Evolutionary conservation across 2,888 invertebrate species (phyloP).

Genomic region (Campoplex capitator): DNA sequence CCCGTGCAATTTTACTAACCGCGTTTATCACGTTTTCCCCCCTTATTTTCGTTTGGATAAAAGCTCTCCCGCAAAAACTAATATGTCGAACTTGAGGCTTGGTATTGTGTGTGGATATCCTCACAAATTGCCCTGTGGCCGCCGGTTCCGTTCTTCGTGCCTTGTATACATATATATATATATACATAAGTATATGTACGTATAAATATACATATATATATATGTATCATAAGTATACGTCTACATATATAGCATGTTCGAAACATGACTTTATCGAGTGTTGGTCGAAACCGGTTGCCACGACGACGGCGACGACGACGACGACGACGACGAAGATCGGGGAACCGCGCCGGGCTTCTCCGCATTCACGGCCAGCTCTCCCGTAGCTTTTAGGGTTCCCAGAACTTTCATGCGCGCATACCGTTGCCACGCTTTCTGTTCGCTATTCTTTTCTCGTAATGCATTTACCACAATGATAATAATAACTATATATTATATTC

Average conservation of each 20-base stretch:
- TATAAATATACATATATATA: background rate
- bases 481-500: background rate
- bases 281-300: constrained; percentile 78
- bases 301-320: constrained; percentile 39
- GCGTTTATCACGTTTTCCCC: background rate
- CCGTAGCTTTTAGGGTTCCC: constrained; percentile 67
- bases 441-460: constrained; percentile 16
- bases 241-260: constrained; percentile 32
- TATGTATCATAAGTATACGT: constrained; percentile 5
- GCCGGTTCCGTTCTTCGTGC: constrained; percentile 7
- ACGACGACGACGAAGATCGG: constrained; percentile 42
- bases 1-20: background rate
- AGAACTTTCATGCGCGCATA: constrained; percentile 59
- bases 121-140: constrained; percentile 38
- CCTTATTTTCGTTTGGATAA: background rate
- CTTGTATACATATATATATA: constrained; percentile 9
- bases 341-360: constrained; percentile 33
- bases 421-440: constrained; percentile 30
- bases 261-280: constrained; percentile 78
- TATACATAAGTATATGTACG: background rate
- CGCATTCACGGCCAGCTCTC: constrained; percentile 47
- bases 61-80: constrained; percentile 12
- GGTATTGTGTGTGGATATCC: constrained; percentile 7
- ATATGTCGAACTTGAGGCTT: constrained; percentile 1
- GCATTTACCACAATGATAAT: constrained; percentile 16